phyloP scores from a whole-genome alignment of 2,888 invertebrate species.

The Thalpophila matura region DNA sequence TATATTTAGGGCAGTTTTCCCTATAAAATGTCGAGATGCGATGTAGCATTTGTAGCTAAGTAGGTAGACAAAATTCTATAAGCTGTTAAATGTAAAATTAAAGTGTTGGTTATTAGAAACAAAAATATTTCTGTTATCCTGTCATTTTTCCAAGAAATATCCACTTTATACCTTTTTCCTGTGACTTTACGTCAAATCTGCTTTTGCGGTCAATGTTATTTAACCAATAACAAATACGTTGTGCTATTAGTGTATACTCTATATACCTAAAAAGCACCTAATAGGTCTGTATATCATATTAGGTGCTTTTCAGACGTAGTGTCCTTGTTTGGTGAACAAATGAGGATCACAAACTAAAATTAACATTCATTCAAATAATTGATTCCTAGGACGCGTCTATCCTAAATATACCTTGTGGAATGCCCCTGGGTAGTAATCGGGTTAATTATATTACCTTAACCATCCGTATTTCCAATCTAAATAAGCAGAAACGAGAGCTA shows the following conservation, averaged over 20 bases:
- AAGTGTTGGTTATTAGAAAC: too few relatives aligned
- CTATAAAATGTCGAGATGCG: not conserved
- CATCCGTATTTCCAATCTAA: constrained; percentile 36
- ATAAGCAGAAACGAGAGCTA: constrained; percentile 34
- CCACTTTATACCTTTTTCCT: not conserved
- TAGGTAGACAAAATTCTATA: too few relatives aligned
- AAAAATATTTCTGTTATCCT: too few relatives aligned
- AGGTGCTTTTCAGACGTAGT: too few relatives aligned
- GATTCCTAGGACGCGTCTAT: too few relatives aligned
- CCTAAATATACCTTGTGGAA: too few relatives aligned
- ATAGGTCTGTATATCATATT: too few relatives aligned
- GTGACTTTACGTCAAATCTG: not conserved
- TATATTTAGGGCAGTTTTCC: constrained; percentile 32
- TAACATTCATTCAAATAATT: too few relatives aligned
- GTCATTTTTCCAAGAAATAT: constrained; percentile 28
- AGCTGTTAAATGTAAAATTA: too few relatives aligned
- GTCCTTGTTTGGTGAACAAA: too few relatives aligned
- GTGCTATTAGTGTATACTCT: not conserved
- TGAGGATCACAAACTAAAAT: too few relatives aligned
- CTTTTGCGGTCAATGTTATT: constrained; percentile 5
- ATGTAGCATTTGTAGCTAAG: not conserved
- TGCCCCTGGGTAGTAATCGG: constrained; percentile 12
- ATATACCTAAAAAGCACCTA: too few relatives aligned
- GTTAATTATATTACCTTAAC: not conserved
- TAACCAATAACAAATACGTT: not conserved